A percentile compares a stretch with the other conserved stretches of the same genome.
Conservation (phyloP, 2,888 invertebrate species). For the Pristionchus exspectatus region DNA sequence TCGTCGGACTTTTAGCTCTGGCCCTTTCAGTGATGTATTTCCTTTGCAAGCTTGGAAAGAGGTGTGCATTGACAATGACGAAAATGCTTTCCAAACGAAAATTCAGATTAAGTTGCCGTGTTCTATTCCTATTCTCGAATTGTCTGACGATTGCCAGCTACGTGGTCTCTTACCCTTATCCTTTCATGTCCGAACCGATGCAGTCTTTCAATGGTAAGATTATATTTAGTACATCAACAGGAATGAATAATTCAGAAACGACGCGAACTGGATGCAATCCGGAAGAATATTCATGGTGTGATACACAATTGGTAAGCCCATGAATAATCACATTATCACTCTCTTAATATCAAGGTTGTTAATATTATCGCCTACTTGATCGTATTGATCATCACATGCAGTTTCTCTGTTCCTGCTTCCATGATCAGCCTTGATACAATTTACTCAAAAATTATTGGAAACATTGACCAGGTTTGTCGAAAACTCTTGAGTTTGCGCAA, state of each 20-base stretch:
- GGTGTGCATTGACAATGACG: background rate
- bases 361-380: slow-evolving; percentile 57
- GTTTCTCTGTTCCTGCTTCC: slow-evolving; percentile 56
- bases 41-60: background rate
- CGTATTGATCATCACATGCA: slow-evolving; percentile 45
- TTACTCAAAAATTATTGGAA: slow-evolving; percentile 50
- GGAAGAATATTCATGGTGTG: slow-evolving; percentile 6
- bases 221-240: slow-evolving; percentile 7
- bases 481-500: no score
- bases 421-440: slow-evolving; percentile 61
- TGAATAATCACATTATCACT: no score
- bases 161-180: background rate
- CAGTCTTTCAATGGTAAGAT: background rate
- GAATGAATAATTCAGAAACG: slow-evolving; percentile 53
- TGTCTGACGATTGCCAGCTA: background rate
- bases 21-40: background rate
- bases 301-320: background rate
- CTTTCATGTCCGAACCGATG: background rate
- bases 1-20: background rate
- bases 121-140: background rate
- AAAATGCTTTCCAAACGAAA: background rate
- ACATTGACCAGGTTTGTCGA: slow-evolving; percentile 60
- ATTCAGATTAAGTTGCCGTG: background rate
- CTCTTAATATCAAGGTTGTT: background rate
- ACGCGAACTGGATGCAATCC: background rate